A percentile compares a stretch with the other conserved stretches of the same genome.
Evolutionary conservation across 2,888 invertebrate genomes (phyloP).

Genomic region (Epicampocera succincta): DNA sequence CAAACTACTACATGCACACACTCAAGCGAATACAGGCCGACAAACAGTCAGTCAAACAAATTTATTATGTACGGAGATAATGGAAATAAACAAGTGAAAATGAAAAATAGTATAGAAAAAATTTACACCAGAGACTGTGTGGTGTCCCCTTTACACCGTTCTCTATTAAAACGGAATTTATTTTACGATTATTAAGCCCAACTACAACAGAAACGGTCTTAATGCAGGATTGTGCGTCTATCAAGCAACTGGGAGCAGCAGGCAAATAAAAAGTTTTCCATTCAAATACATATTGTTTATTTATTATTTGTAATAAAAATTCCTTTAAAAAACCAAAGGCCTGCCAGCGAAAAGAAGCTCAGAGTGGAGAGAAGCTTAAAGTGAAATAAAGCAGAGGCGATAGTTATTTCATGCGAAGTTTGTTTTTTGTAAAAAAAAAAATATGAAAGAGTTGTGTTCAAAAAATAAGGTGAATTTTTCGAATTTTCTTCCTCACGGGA

Average conservation of each 20-base stretch:
- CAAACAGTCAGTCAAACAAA: neutral
- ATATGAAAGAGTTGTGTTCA: too few relatives aligned
- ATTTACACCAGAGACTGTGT: constrained; percentile 34
- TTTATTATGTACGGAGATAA: constrained; percentile 19
- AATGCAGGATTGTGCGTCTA: constrained; percentile 31
- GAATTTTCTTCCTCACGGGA: too few relatives aligned
- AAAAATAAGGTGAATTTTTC: too few relatives aligned
- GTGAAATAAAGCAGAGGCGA: constrained; percentile 8
- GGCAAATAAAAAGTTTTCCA: constrained; percentile 18
- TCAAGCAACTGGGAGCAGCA: constrained; percentile 5
- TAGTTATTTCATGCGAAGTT: too few relatives aligned
- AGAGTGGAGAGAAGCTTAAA: neutral
- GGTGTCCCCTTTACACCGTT: constrained; percentile 18
- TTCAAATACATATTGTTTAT: constrained; percentile 37
- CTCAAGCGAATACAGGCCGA: neutral
- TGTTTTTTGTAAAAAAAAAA: too few relatives aligned
- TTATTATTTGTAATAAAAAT: constrained; percentile 63
- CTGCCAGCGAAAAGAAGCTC: constrained; percentile 9
- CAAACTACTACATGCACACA: constrained; percentile 1
- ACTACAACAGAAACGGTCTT: constrained; percentile 13
- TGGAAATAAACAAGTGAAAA: constrained; percentile 60
- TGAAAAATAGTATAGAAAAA: constrained; percentile 52
- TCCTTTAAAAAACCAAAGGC: constrained; percentile 48
- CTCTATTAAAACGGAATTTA: constrained; percentile 10
- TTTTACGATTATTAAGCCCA: constrained; percentile 22